A percentile compares a stretch with the other conserved stretches of the same genome.
These are phyloP conservation scores for Pangasius krempfi DNA, from an alignment of 2,797 vertebrate species.

Conservation along the genomic window DNA sequence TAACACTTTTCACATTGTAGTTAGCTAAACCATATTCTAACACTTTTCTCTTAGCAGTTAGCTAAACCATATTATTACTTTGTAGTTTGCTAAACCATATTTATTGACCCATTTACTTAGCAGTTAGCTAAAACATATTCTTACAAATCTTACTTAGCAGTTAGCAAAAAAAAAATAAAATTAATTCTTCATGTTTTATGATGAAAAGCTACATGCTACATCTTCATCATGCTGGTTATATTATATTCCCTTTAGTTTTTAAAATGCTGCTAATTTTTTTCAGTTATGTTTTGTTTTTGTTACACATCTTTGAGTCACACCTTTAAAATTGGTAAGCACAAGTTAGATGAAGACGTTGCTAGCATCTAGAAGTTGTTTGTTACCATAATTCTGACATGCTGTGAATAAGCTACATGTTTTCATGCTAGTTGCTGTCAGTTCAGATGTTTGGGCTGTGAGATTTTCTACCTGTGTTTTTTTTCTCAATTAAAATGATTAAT, in stretches of 20 bases:
- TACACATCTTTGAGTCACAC: not conserved
- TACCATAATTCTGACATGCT: not conserved
- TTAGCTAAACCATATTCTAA: not conserved
- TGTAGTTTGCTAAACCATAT: not conserved
- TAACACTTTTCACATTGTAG: not conserved
- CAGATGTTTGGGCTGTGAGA: not conserved
- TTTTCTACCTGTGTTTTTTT: not conserved
- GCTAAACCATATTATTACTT: not conserved
- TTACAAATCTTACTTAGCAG: not conserved
- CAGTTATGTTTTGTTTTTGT: not conserved
- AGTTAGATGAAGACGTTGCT: not conserved
- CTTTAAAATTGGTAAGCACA: not conserved
- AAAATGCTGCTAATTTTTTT: not conserved
- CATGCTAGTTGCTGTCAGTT: not conserved
- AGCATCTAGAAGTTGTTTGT: not conserved
- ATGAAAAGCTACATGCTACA: not conserved
- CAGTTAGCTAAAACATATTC: not conserved
- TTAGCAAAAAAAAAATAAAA: not conserved
- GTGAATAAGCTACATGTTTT: not conserved
- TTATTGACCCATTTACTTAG: not conserved
- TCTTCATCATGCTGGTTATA: not conserved
- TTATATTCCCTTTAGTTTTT: not conserved
- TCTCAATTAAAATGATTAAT: not conserved
- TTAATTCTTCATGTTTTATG: not conserved
- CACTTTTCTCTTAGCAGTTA: not conserved